A percentile compares a stretch with the other conserved stretches of the same genome.
These are phyloP conservation scores for Willisornis vidua DNA, from an alignment of 2,113 vertebrate genomes.

Conservation along the genomic window DNA sequence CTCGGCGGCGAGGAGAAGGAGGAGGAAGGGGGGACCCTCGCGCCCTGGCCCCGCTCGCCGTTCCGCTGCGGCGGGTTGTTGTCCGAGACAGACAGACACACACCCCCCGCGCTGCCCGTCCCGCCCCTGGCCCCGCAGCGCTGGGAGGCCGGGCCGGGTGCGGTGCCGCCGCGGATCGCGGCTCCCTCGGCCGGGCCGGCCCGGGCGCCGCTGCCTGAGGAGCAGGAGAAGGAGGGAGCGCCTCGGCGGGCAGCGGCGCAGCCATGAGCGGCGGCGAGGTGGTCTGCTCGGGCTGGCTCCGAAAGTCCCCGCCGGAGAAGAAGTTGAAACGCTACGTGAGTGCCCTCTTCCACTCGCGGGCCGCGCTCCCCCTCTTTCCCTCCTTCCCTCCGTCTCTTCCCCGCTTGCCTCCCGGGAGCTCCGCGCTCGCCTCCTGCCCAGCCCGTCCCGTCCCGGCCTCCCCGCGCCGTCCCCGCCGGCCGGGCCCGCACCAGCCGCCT, in stretches of 20 bases:
- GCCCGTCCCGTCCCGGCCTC: not conserved
- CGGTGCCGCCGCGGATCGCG: not conserved
- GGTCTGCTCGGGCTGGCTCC: conserved; percentile 92
- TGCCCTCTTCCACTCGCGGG: conserved; percentile 24
- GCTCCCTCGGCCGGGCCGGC: not conserved
- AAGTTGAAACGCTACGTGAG: conserved; percentile 99
- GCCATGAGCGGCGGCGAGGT: conserved; percentile 91
- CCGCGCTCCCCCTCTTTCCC: not conserved
- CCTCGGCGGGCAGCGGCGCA: conserved; percentile 47
- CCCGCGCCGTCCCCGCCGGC: not conserved
- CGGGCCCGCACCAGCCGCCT: not conserved
- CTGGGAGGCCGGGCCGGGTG: conserved; percentile 35
- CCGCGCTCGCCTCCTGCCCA: not conserved
- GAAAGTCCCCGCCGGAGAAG: conserved; percentile 97
- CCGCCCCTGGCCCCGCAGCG: not conserved
- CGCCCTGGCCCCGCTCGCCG: not conserved
- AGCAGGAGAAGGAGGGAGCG: not conserved
- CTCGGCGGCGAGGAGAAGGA: not conserved
- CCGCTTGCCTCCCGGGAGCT: not conserved
- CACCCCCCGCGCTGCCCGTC: not conserved
- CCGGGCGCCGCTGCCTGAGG: not conserved
- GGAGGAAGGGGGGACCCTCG: not conserved
- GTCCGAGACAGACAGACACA: not conserved
- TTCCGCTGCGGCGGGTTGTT: not conserved
- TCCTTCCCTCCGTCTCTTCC: not conserved